Conservation (phyloP, 1,140 invertebrate species). For the Zaprionus camerounensis region DNA sequence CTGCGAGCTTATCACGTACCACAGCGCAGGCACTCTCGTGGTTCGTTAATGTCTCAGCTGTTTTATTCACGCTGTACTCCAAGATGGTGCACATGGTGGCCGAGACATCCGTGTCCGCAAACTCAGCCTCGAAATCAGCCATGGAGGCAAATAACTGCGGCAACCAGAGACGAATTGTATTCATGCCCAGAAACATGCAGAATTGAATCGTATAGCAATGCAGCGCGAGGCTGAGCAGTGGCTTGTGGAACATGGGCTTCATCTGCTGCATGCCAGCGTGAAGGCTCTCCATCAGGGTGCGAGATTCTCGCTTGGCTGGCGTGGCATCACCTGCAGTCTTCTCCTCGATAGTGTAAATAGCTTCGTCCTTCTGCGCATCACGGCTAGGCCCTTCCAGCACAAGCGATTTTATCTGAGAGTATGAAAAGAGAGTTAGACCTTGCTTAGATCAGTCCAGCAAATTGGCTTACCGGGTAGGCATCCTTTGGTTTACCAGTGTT, state of each 20-base stretch:
- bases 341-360: conserved; percentile 70
- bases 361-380: conserved; percentile 49
- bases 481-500: conserved; percentile 87
- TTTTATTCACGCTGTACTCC: conserved; percentile 75
- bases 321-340: conserved; percentile 30
- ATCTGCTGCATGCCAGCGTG: conserved; percentile 68
- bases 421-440: background rate
- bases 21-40: conserved; percentile 52
- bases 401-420: conserved; percentile 62
- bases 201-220: conserved; percentile 80
- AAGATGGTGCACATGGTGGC: conserved; percentile 76
- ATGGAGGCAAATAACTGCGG: conserved; percentile 81
- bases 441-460: background rate
- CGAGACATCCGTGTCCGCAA: conserved; percentile 32
- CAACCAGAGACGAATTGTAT: conserved; percentile 81
- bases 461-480: conserved; percentile 87
- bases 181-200: conserved; percentile 78
- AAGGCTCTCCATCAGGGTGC: conserved; percentile 59
- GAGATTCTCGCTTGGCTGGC: conserved; percentile 28
- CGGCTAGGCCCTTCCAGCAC: conserved; percentile 70
- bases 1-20: conserved; percentile 35
- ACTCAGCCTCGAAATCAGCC: conserved; percentile 61
- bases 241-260: conserved; percentile 77
- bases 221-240: conserved; percentile 62
- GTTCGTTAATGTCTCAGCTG: conserved; percentile 57